Percentiles rank a stretch among this genome's conserved stretches.
Evolutionary conservation across 2,888 invertebrate species (phyloP).

Genomic region (Microdon myrmicae): DNA sequence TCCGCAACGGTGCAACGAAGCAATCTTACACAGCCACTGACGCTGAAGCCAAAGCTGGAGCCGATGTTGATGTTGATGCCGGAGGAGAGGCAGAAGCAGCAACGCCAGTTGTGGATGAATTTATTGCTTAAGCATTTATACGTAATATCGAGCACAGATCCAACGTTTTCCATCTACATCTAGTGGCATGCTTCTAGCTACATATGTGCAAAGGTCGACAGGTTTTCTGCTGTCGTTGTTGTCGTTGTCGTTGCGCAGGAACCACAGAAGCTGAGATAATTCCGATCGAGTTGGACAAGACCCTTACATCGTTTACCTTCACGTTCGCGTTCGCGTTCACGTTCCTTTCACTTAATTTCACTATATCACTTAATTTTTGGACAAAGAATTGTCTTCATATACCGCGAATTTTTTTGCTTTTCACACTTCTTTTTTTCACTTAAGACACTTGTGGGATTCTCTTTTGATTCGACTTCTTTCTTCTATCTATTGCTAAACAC

Average conservation of each 20-base stretch:
- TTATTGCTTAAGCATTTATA: constrained; percentile 12
- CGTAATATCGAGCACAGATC: constrained; percentile 22
- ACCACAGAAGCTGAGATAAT: constrained; percentile 9
- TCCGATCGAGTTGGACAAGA: constrained; percentile 8
- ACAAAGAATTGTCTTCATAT: constrained; percentile 1
- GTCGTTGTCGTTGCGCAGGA: constrained; percentile 4
- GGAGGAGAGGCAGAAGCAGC: constrained; percentile 9
- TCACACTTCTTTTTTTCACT: not conserved
- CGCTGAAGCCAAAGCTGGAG: not conserved
- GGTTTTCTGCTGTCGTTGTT: constrained; percentile 12
- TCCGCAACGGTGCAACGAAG: not conserved
- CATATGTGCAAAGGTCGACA: constrained; percentile 15
- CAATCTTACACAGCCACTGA: constrained; percentile 3
- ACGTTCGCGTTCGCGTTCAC: not conserved
- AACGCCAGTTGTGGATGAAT: constrained; percentile 3
- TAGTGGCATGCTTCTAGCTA: constrained; percentile 11
- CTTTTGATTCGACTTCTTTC: too few species aligned
- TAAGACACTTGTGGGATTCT: too few species aligned
- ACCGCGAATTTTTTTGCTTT: not conserved
- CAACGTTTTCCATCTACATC: constrained; percentile 10
- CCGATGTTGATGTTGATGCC: not conserved
- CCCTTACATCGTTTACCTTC: constrained; percentile 2
- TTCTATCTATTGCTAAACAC: too few species aligned
- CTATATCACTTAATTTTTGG: not conserved
- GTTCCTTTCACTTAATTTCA: constrained; percentile 7